A percentile compares a stretch with the other conserved stretches of the same genome.
Evolutionary conservation across 1,140 invertebrate genomes (phyloP).

Genomic region (Stenopsyche tienmushanensis): DNA sequence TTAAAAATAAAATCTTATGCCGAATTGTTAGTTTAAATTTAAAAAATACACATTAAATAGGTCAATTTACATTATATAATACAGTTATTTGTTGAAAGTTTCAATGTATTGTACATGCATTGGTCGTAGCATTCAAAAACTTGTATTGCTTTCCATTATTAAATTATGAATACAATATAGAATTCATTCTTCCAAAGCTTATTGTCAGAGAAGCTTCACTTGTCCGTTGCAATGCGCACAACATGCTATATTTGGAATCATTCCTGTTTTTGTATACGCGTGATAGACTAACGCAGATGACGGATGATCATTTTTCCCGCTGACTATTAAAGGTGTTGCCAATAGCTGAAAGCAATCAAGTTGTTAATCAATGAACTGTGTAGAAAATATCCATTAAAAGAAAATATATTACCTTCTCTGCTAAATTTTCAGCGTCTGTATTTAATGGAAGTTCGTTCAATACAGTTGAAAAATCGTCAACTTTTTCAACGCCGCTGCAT

Average conservation of each 20-base stretch:
- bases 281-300: slow-evolving; percentile 34
- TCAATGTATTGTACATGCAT: no score
- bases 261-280: slow-evolving; percentile 39
- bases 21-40: no score
- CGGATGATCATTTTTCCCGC: slow-evolving; percentile 37
- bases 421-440: slow-evolving; percentile 50
- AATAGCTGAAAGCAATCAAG: slow-evolving; percentile 35
- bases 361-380: slow-evolving; percentile 5
- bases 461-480: slow-evolving; percentile 47
- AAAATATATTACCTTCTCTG: slow-evolving; percentile 34
- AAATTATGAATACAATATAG: no score
- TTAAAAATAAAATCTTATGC: no score
- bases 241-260: slow-evolving; percentile 38
- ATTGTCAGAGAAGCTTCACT: slow-evolving; percentile 38
- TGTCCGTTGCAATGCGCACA: slow-evolving; percentile 39
- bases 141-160: no score
- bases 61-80: no score
- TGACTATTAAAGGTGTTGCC: slow-evolving; percentile 33
- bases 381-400: not conserved
- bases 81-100: no score
- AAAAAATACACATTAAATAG: no score
- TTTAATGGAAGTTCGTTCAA: slow-evolving; percentile 46
- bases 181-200: no score
- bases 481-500: slow-evolving; percentile 49
- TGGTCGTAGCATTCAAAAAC: no score